phyloP scores from a whole-genome alignment of 2,888 invertebrate species.

The Lasioglossum morio region DNA sequence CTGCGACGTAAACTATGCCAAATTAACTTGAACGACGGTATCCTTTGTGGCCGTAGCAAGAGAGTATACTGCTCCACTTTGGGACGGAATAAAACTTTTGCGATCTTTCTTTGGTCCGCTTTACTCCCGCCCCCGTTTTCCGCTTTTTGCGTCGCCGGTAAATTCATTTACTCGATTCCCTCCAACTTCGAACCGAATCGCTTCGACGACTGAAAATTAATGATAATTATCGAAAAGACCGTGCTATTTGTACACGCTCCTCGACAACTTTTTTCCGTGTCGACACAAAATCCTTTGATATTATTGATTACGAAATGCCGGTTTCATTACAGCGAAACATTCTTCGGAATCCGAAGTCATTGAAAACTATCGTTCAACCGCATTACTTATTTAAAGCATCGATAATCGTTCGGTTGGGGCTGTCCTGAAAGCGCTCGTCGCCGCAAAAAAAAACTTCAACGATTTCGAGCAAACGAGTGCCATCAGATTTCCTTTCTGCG shows the following conservation, averaged over 20 bases:
- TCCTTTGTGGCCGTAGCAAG: constrained; percentile 50
- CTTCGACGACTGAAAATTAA: neutral
- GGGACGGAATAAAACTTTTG: constrained; percentile 64
- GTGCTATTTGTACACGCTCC: neutral
- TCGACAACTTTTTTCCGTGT: no score
- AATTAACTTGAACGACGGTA: constrained; percentile 63
- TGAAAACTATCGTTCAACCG: neutral
- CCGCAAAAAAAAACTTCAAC: constrained; percentile 18
- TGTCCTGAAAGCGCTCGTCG: neutral
- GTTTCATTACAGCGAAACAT: constrained; percentile 7
- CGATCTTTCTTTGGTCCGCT: constrained; percentile 55
- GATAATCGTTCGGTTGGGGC: constrained; percentile 35
- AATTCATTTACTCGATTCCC: constrained; percentile 35
- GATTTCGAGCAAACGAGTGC: constrained; percentile 30
- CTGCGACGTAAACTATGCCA: constrained; percentile 64
- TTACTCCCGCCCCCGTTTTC: constrained; percentile 20
- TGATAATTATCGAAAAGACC: neutral
- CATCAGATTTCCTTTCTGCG: constrained; percentile 8
- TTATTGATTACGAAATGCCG: neutral
- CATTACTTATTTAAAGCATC: constrained; percentile 27
- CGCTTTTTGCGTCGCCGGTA: constrained; percentile 50
- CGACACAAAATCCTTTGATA: neutral
- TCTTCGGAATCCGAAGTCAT: neutral
- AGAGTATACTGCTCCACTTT: constrained; percentile 58
- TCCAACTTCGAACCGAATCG: neutral